Evolutionary conservation across 2,888 invertebrate genomes (phyloP).

Genomic region (Bhutanitis thaidina): DNA sequence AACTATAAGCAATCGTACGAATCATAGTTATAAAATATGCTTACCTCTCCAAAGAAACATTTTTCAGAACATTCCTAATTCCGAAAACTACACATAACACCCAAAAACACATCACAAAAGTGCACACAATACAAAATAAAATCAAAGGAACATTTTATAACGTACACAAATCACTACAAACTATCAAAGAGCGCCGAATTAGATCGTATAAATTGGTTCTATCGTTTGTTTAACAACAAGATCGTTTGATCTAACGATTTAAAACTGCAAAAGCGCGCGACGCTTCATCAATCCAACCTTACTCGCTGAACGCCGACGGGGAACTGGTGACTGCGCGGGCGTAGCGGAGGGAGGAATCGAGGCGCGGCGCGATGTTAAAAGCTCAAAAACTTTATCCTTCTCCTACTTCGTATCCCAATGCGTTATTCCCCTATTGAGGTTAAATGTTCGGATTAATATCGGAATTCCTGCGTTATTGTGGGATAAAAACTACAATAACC

Average conservation of each 20-base stretch:
- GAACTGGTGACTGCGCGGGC: conserved; percentile 6
- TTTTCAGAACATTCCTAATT: neutral
- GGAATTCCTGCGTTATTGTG: conserved; percentile 11
- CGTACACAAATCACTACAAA: conserved; percentile 11
- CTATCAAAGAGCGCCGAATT: conserved; percentile 17
- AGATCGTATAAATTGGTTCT: conserved; percentile 13
- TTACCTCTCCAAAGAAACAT: neutral
- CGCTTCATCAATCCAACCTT: neutral
- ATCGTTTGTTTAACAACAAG: conserved; percentile 20
- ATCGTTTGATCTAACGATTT: conserved; percentile 14
- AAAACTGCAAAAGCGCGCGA: neutral
- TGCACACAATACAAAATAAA: conserved; percentile 4
- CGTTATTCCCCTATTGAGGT: conserved; percentile 14
- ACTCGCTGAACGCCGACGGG: neutral
- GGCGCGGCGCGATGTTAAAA: conserved; percentile 3
- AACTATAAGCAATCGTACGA: too few species aligned
- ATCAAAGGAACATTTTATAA: conserved; percentile 7
- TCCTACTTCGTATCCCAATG: conserved; percentile 11
- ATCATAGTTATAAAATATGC: neutral
- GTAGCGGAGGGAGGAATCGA: neutral
- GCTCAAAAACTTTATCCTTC: conserved; percentile 11
- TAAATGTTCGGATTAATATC: conserved; percentile 17
- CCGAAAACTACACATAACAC: conserved; percentile 2
- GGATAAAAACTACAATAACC: conserved; percentile 12
- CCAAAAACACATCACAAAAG: conserved; percentile 10